Conservation (phyloP, 1,140 invertebrate species). For the Tribolium castaneum region DNA sequence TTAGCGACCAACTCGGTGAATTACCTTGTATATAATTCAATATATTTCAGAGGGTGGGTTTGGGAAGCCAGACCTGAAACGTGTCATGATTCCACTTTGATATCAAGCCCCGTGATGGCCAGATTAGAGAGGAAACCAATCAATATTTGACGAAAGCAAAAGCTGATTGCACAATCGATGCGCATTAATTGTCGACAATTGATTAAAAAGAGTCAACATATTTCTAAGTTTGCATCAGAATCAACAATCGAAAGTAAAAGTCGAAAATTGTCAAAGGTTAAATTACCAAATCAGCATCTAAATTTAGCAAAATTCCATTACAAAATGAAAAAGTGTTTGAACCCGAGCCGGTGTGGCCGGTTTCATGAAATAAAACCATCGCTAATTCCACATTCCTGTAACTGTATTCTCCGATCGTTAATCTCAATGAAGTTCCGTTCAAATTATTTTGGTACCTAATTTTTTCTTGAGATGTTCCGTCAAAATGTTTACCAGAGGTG, state of each 20-base stretch:
- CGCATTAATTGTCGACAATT: not conserved
- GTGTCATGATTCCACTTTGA: not conserved
- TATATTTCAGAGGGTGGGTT: no score
- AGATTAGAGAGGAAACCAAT: not conserved
- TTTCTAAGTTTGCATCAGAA: slow-evolving; percentile 5
- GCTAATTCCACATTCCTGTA: slow-evolving; percentile 9
- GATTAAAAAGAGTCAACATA: not conserved
- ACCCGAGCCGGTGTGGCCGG: not conserved
- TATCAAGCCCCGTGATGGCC: not conserved
- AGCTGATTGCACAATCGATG: not conserved
- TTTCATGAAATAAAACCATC: slow-evolving; percentile 2
- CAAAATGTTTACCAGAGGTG: slow-evolving; percentile 5
- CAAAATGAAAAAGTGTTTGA: not conserved
- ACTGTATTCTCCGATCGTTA: not conserved
- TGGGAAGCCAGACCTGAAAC: not conserved
- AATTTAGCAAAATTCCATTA: slow-evolving; percentile 15
- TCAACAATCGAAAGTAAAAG: slow-evolving; percentile 13
- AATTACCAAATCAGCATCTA: slow-evolving; percentile 10
- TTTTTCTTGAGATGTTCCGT: no score
- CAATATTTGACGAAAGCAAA: not conserved
- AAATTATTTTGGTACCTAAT: no score
- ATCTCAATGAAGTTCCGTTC: no score
- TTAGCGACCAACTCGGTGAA: no score
- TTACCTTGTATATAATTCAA: no score
- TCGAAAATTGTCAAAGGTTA: slow-evolving; percentile 5